Evolutionary conservation across 2,113 vertebrate species (phyloP).

Genomic region (Melospiza melodia): DNA sequence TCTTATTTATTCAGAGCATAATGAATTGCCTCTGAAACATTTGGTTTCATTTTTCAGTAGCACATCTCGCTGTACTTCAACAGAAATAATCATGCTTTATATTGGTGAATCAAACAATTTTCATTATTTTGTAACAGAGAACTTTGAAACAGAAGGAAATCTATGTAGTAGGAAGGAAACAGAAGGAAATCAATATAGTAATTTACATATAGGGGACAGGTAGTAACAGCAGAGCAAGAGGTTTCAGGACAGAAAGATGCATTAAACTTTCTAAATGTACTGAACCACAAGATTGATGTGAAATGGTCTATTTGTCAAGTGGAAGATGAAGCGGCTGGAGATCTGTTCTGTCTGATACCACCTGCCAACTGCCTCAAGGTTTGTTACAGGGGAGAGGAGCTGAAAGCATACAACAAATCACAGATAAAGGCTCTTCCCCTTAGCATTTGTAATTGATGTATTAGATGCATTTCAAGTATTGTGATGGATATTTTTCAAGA

Average conservation of each 20-base stretch:
- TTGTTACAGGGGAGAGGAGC: not conserved
- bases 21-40: not conserved
- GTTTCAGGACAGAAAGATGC: not conserved
- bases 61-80: not conserved
- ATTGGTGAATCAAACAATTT: not conserved
- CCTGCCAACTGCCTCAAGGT: conserved; percentile 17
- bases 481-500: accelerated
- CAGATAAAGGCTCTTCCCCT: not conserved
- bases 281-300: not conserved
- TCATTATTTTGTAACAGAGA: not conserved
- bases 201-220: not conserved
- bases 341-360: not conserved
- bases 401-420: not conserved
- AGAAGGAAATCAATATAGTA: not conserved
- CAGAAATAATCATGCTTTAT: not conserved
- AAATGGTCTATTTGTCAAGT: conserved; percentile 50
- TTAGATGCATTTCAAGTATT: not conserved
- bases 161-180: not conserved
- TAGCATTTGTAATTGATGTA: not conserved
- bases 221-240: not conserved
- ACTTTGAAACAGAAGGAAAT: not conserved
- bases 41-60: not conserved
- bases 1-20: not conserved
- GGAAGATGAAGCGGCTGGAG: conserved; percentile 1
- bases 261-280: not conserved